Percentiles rank a stretch among this genome's conserved stretches.
phyloP scores from a whole-genome alignment of 2,888 invertebrate genomes.

The Prenolepis imparis region DNA sequence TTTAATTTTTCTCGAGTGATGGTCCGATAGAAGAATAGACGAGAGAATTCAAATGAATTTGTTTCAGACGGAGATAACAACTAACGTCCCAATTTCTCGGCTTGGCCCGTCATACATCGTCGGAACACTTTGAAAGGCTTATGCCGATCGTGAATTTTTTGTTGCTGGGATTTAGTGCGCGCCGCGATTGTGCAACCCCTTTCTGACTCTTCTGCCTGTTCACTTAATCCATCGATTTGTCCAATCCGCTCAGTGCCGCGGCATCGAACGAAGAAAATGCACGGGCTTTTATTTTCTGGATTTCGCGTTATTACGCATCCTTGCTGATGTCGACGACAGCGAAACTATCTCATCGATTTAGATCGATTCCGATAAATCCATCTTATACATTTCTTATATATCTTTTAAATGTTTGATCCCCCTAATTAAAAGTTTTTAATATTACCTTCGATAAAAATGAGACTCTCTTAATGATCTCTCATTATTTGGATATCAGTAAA shows the following conservation, averaged over 20 bases:
- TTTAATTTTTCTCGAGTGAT: constrained; percentile 35
- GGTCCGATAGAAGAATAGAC: not conserved
- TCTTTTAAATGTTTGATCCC: not conserved
- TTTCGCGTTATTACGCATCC: constrained; percentile 61
- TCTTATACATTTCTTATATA: not conserved
- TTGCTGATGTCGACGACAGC: constrained; percentile 21
- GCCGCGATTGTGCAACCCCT: constrained; percentile 53
- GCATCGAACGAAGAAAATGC: constrained; percentile 48
- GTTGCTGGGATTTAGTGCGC: constrained; percentile 29
- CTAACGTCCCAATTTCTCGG: constrained; percentile 52
- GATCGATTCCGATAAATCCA: constrained; percentile 16
- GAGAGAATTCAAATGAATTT: constrained; percentile 36
- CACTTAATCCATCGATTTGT: constrained; percentile 60
- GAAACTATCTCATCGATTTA: not conserved
- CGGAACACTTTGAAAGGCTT: constrained; percentile 57
- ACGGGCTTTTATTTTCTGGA: constrained; percentile 61
- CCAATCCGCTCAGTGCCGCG: constrained; percentile 49
- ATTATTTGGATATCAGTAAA: constrained; percentile 12
- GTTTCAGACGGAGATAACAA: constrained; percentile 31
- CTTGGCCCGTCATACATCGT: constrained; percentile 2
- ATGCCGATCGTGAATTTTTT: constrained; percentile 51
- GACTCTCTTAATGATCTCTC: constrained; percentile 22
- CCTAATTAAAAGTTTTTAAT: constrained; percentile 8
- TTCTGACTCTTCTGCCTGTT: constrained; percentile 37
- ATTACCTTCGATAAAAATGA: constrained; percentile 16